A percentile compares a stretch with the other conserved stretches of the same genome.
phyloP scores from a whole-genome alignment of 1,140 invertebrate genomes.

The Episyrphus balteatus region DNA sequence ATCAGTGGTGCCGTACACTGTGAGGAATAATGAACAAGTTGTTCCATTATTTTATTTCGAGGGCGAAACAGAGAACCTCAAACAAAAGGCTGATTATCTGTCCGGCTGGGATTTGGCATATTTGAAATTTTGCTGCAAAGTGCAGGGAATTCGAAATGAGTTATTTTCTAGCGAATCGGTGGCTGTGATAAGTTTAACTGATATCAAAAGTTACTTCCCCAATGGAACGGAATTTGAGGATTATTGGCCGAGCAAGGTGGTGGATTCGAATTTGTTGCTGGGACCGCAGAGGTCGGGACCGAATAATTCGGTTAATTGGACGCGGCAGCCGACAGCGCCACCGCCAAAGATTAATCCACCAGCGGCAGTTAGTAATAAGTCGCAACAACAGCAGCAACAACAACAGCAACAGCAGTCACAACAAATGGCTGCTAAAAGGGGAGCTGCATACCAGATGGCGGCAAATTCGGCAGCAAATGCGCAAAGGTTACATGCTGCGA shows the following conservation, averaged over 20 bases:
- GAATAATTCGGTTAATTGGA: conserved; percentile 48
- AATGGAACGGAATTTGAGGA: conserved; percentile 79
- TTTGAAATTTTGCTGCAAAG: conserved; percentile 88
- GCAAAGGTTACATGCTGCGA: no score
- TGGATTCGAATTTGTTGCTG: conserved; percentile 61
- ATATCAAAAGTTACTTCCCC: conserved; percentile 84
- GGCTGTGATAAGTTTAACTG: conserved; percentile 75
- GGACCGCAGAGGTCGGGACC: conserved; percentile 47
- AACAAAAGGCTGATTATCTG: conserved; percentile 69
- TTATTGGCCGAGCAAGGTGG: conserved; percentile 80
- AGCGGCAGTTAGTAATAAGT: conserved; percentile 9
- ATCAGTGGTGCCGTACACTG: conserved; percentile 85
- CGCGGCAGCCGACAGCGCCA: conserved; percentile 43
- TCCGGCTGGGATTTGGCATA: conserved; percentile 87
- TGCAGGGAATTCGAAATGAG: conserved; percentile 83
- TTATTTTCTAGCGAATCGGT: conserved; percentile 80
- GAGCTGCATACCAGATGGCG: no score
- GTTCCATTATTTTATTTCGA: conserved; percentile 92
- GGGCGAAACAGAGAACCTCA: conserved; percentile 81
- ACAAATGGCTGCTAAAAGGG: no score
- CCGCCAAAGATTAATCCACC: conserved; percentile 24
- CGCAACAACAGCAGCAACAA: conserved; percentile 20
- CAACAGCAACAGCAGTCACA: conserved; percentile 12
- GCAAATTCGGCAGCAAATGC: no score
- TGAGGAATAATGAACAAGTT: conserved; percentile 69